These are phyloP conservation scores for Sylvicola fuscatus DNA, from an alignment of 2,888 invertebrate species.

Conservation along the genomic window DNA sequence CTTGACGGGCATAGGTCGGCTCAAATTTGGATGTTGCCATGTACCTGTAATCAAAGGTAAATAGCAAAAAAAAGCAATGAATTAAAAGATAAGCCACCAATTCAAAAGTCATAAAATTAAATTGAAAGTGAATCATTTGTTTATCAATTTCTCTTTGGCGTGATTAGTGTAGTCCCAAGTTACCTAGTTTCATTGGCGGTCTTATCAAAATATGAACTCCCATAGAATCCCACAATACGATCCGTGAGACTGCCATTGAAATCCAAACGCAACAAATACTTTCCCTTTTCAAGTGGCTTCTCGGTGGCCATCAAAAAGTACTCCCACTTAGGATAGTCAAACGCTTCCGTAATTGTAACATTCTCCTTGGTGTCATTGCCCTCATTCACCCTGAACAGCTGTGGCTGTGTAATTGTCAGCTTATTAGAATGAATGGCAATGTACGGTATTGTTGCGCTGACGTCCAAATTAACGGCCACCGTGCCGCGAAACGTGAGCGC, in stretches of 20 bases:
- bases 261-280: conserved; percentile 33
- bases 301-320: conserved; percentile 24
- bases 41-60: conserved; percentile 28
- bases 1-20: conserved; percentile 79
- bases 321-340: conserved; percentile 17
- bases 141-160: background rate
- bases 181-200: conserved; percentile 19
- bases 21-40: conserved; percentile 89
- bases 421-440: conserved; percentile 30
- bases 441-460: conserved; percentile 23
- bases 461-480: conserved; percentile 30
- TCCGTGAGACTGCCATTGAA: conserved; percentile 46
- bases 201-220: conserved; percentile 34
- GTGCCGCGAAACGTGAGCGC: conserved; percentile 35
- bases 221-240: conserved; percentile 56
- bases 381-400: conserved; percentile 17
- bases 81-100: too few species aligned
- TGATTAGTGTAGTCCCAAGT: background rate
- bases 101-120: background rate
- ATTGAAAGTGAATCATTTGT: background rate
- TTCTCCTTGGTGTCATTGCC: conserved; percentile 12
- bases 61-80: too few species aligned
- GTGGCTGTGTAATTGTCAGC: conserved; percentile 26
- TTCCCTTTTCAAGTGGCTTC: conserved; percentile 17
- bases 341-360: conserved; percentile 11